Conservation (phyloP, 1,140 invertebrate species). For the Rhagoletis pomonella region DNA sequence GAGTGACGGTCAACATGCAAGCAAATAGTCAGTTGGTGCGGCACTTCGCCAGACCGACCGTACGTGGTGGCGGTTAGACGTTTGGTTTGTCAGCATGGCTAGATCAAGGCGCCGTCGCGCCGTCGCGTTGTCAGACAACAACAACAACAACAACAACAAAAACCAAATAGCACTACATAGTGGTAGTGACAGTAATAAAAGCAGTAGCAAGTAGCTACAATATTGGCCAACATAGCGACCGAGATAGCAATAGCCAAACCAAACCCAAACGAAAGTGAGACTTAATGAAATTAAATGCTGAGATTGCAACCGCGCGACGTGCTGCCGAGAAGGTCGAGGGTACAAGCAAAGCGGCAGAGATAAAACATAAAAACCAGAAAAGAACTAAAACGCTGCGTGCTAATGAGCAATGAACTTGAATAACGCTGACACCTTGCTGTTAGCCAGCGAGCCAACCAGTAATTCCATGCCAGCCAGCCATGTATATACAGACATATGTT, state of each 20-base stretch:
- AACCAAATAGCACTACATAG: background rate
- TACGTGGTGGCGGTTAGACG: background rate
- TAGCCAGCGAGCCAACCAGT: background rate
- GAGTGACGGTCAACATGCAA: background rate
- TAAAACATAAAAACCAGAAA: conserved; percentile 25
- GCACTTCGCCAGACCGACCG: background rate
- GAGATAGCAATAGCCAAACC: conserved; percentile 45
- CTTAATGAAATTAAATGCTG: conserved; percentile 40
- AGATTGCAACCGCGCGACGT: background rate
- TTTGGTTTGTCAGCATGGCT: conserved; percentile 4
- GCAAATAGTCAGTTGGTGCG: background rate
- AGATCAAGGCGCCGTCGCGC: background rate
- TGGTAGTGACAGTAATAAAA: conserved; percentile 27
- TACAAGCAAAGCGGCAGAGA: background rate
- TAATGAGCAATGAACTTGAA: conserved; percentile 71
- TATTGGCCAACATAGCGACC: conserved; percentile 28
- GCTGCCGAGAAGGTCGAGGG: conserved; percentile 31
- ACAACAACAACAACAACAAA: background rate
- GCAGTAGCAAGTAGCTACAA: background rate
- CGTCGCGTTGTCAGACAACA: conserved; percentile 11
- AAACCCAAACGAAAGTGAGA: conserved; percentile 42
- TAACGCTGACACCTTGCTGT: conserved; percentile 14
- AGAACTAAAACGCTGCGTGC: conserved; percentile 63
- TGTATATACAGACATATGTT: background rate
- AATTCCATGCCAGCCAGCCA: too few species aligned